phyloP scores from a whole-genome alignment of 2,797 vertebrate species.

The Delichon dasypus region DNA sequence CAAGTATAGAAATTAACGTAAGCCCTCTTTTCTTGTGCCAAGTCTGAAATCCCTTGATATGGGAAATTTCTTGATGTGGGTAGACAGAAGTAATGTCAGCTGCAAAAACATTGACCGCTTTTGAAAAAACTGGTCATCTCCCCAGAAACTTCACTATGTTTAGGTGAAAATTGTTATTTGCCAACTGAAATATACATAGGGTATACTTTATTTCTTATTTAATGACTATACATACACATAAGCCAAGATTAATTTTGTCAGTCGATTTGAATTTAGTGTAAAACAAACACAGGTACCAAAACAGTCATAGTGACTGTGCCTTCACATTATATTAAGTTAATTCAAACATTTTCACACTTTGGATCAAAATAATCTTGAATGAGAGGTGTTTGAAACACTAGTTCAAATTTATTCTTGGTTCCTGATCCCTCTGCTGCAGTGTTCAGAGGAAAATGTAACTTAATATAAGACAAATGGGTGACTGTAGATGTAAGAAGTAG shows the following conservation, averaged over 20 bases:
- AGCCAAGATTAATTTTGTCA: not conserved
- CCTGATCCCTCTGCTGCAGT: not conserved
- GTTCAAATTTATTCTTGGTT: not conserved
- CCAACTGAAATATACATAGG: not conserved
- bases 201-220: not conserved
- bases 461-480: not conserved
- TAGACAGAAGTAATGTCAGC: slow-evolving; percentile 11
- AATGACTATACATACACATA: not conserved
- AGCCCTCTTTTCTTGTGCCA: slow-evolving; percentile 31
- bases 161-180: not conserved
- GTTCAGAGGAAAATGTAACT: not conserved
- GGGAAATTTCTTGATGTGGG: not conserved
- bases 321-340: not conserved
- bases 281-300: not conserved
- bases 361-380: not conserved
- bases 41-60: not conserved
- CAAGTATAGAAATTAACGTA: not conserved
- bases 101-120: slow-evolving; percentile 37
- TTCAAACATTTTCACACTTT: not conserved
- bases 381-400: not conserved
- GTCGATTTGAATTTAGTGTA: not conserved
- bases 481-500: not conserved
- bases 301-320: not conserved
- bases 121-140: not conserved
- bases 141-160: not conserved